Base-by-base conservation (phyloP, 2,113 vertebrate genomes). In the Ptilonorhynchus violaceus region DNA sequence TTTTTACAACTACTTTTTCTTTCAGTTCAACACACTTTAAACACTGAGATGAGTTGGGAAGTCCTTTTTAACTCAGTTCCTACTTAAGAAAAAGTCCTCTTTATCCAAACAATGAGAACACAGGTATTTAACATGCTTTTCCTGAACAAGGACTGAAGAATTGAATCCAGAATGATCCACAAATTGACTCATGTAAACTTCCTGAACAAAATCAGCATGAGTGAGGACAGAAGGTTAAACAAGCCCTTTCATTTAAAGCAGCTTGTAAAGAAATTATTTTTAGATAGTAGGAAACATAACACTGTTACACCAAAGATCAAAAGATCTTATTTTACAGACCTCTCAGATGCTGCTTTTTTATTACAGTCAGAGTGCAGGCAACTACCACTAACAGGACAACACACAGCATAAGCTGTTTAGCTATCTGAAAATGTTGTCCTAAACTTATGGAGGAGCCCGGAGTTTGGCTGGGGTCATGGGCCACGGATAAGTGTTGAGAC, bases 211-310 rank as follows among this genome's bases (percentile, higher is more conserved):
- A 87, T 64, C 93, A 92, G 88, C 4, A 0, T 84, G 72, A 92
- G 31, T 89, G 66, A 84, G 70, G 62, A 88, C 59, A 94, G 69
- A 85, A 94, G 86, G 80, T 87, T 97, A 95, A 94, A 93, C 85
- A 96, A 94, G 80, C 28, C 86, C 76, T 72, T 93, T 87, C 47
- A n/a, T 76, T 93, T 93, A 92, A 35, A 93, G 56, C 47, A 52
- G 75, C 86, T 92, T 87, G 77, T 94, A 91, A 96, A 96, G 53
- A 91, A 95, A 91, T 93, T 96, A 91, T 93, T 94, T 96, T 95
- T 93, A 96, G 95, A 95, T 75, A 96, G 62, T 80, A 93, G 92
- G 95, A 96, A 96, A 91, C 50, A 58, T 83, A 93, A 94, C 70
- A 59, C 62, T 41, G 10, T 79, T 94, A 88, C 1, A 19, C 30